phyloP scores from a whole-genome alignment of 2,797 vertebrate species.

The Glossophaga mutica region DNA sequence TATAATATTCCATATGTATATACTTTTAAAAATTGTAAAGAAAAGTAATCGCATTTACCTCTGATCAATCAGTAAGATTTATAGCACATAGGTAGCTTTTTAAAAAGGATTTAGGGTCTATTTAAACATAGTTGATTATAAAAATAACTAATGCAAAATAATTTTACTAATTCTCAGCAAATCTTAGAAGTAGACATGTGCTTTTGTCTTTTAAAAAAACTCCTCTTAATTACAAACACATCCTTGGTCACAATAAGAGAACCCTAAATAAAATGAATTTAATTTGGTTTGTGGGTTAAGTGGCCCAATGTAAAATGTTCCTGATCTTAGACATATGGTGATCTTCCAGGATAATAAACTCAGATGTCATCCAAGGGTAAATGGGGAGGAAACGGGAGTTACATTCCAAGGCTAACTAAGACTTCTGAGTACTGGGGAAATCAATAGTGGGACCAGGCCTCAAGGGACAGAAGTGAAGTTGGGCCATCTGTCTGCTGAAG shows the following conservation, averaged over 20 bases:
- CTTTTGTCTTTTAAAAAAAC: neutral
- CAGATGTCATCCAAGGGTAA: neutral
- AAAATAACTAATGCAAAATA: constrained; percentile 24
- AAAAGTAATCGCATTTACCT: neutral
- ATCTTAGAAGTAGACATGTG: neutral
- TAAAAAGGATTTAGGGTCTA: neutral
- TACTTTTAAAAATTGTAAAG: neutral
- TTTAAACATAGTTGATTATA: neutral
- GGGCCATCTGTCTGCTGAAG: neutral
- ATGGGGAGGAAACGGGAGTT: neutral
- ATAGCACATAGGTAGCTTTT: neutral
- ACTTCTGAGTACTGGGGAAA: neutral
- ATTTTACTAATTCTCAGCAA: constrained; percentile 7
- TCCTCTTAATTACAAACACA: neutral
- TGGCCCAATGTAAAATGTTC: neutral
- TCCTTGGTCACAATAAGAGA: neutral
- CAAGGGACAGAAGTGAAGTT: neutral
- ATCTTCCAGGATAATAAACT: neutral
- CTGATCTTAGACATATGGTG: neutral
- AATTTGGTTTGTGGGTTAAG: neutral
- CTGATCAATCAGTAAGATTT: constrained; percentile 28
- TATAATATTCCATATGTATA: neutral
- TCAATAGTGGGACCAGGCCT: neutral
- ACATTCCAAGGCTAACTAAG: neutral
- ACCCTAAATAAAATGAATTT: constrained; percentile 33